Evolutionary conservation across 2,113 vertebrate genomes (phyloP).

Genomic region (Odocoileus hemionus): DNA sequence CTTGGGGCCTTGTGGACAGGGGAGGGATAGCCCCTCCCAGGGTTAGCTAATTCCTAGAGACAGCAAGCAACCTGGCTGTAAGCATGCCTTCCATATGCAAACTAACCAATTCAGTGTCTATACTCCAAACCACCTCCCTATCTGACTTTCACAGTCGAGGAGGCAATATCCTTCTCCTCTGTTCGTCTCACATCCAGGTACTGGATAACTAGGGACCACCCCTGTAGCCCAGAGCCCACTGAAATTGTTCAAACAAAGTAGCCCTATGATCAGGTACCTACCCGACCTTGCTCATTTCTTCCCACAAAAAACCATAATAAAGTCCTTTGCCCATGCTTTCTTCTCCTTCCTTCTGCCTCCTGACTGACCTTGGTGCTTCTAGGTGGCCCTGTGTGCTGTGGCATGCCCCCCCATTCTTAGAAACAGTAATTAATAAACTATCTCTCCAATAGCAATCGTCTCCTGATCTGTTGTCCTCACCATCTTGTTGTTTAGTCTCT

Average conservation of each 20-base stretch:
- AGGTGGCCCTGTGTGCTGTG: not conserved
- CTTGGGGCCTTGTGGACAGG: not conserved
- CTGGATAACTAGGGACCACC: not conserved
- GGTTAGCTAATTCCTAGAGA: not conserved
- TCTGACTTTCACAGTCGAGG: not conserved
- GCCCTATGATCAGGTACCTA: not conserved
- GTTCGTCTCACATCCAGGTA: not conserved
- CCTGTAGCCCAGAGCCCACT: not conserved
- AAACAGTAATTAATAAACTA: not conserved
- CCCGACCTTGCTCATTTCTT: not conserved
- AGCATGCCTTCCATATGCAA: not conserved
- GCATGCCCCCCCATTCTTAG: not conserved
- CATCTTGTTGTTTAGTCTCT: not conserved
- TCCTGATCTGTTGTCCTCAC: not conserved
- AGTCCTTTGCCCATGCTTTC: not conserved
- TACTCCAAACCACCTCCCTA: not conserved
- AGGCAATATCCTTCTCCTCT: not conserved
- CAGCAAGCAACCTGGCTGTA: not conserved
- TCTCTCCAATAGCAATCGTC: not conserved
- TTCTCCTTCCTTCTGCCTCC: not conserved
- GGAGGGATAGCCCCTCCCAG: not conserved
- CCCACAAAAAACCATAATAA: not conserved
- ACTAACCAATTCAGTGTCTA: not conserved
- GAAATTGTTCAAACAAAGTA: not conserved
- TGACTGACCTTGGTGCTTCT: not conserved